Evolutionary conservation across 2,113 vertebrate genomes (phyloP), one percentile per base, ranked within the genome.

Genomic region (Vicugna pacos): DNA sequence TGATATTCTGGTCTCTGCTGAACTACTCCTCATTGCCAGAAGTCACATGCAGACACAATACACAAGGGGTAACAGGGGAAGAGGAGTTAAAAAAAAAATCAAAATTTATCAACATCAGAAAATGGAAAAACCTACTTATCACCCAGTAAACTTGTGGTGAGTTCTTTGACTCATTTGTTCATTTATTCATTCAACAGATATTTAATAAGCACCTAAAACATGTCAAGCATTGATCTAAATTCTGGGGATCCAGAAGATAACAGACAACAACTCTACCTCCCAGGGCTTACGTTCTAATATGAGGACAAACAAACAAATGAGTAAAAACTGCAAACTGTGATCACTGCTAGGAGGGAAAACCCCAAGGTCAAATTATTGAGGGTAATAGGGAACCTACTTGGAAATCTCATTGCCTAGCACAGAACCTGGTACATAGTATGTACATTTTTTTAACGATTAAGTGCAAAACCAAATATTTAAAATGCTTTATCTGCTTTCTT

Each of bases 181-280:
- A 77, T 54, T 24, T 82, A 48, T 32, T 94, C 85, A 48, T n/a
- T 87, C 46, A 70, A 77, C 15, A 22, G 54, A 54, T 90, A 76
- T 81, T 70, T 76, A 85, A 88, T 72, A 81, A 65, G n/a, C 32
- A 91, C 60, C 65, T 89, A 79, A 89, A 86, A 79, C 17, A 28
- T 76, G 56, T 60, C 48, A 82, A 89, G 54, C 73, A 79, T 32
- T 96, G 82, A 72, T 50, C 86, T 93, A 75, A 88, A 92, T 85
- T 90, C 89, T 93, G 9, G 19, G 6, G 30, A 79, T n/a, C 72
- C 17, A 62, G 38, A 91, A 89, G 69, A 88, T 22, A 62, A 77
- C 6, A 94, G 70, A 60, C 22, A 70, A 93, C 38, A 8, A n/a
- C 4, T n/a, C 56, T 89, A 9, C 67, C 73, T 85, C 60, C 73